Base-by-base conservation (phyloP, 2,888 invertebrate genomes). In the Drosophila infuscata region DNA sequence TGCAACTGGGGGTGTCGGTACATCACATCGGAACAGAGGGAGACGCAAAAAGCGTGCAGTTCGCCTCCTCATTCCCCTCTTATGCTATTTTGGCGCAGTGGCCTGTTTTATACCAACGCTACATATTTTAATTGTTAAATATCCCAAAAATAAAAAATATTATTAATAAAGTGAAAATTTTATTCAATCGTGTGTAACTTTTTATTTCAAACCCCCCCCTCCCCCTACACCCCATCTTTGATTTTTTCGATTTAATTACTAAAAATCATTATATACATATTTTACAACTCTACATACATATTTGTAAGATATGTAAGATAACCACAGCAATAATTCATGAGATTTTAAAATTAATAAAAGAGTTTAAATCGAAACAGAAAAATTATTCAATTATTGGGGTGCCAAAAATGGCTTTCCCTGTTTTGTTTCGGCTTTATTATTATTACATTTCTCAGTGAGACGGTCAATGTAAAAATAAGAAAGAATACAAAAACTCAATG, bases 1-100 rank as follows among this genome's bases (percentile, higher is more conserved):
- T 92, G 11, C 93, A 94, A 69, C 73, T 94, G 33, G 94, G 93
- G 3, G 81, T 94, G 17, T 91, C 92, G 2, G 94, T 93, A 3
- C 94, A 94, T 83, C 94, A 93, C 69, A 91, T 93, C 46, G 32
- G 53, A 20, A 91, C 93, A 67, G 72, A 89, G 3, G 92, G 93
- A 56, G 94, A 94, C n/a, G 88, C 89, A 4, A 90, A 93, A 41
- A 94, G 93, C 74, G 74, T 91, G 49, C 77, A 92, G n/a, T 93
- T 95, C 67, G 80, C 94, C 51, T 67, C 38, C 32, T 29, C 35
- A n/a, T 67, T 54, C 82, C 94, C 95, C 1, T 82, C 93, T 20
- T 94, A 94, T 94, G 89, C 94, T 0, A 63, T 91, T 93, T 15
- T 93, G 92, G 75, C 64, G 3, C 92, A 94, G 52, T 94, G 94